A percentile compares a stretch with the other conserved stretches of the same genome.
phyloP scores from a whole-genome alignment of 2,888 invertebrate species.

The Acanthosepion esculentum region DNA sequence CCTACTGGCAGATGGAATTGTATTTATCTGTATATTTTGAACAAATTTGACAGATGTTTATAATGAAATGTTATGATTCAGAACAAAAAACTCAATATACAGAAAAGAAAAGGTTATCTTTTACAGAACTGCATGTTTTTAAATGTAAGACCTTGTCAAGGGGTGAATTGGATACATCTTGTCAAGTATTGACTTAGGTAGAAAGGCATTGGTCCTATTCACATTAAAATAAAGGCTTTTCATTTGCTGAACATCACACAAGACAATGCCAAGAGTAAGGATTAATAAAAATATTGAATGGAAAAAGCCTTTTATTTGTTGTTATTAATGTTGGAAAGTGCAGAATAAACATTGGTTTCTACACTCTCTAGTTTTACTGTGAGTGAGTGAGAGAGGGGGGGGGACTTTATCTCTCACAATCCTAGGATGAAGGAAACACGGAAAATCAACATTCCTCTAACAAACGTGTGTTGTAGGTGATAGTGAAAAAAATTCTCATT shows the following conservation, averaged over 20 bases:
- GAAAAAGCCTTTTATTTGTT: not conserved
- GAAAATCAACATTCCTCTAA: too few relatives aligned
- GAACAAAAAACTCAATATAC: not conserved
- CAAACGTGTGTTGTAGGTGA: too few relatives aligned
- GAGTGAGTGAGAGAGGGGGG: too few relatives aligned
- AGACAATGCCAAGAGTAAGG: not conserved
- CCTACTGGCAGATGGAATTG: not conserved
- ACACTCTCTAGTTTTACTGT: too few relatives aligned
- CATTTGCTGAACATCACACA: not conserved
- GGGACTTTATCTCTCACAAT: too few relatives aligned
- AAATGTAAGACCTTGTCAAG: not conserved
- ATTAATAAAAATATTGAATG: conserved; percentile 21
- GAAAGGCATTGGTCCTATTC: not conserved
- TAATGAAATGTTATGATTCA: not conserved
- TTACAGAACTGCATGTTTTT: not conserved
- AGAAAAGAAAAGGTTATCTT: not conserved
- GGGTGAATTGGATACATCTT: not conserved
- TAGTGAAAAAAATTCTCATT: too few relatives aligned
- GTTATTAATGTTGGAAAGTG: not conserved
- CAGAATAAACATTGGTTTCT: too few relatives aligned
- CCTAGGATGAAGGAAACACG: too few relatives aligned
- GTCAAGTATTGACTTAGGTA: too few relatives aligned
- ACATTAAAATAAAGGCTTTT: not conserved
- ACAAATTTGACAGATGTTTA: not conserved
- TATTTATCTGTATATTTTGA: conserved; percentile 13